Evolutionary conservation across 2,113 vertebrate genomes (phyloP), one percentile per base, ranked within the genome.

Genomic region (Hippocampus barbouri): DNA sequence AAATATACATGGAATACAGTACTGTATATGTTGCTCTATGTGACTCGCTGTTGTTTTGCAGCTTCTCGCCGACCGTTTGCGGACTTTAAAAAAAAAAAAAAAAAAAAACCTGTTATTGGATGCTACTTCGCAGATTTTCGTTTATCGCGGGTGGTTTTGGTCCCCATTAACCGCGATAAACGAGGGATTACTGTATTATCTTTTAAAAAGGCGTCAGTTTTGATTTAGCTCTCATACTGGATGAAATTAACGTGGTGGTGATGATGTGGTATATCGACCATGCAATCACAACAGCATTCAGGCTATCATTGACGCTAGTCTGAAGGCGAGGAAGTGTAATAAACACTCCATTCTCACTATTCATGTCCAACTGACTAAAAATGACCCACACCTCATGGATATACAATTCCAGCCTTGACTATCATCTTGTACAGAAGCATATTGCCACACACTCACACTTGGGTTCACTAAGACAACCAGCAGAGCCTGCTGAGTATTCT

Each of bases 401-500:
- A 41, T 40, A 85, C 70, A 79, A 41, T 77, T 82, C 62, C 79
- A 56, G 73, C 56, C 71, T 73, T 66, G 67, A 73, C 74, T 70
- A 77, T 75, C 70, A 66, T 81, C 72, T 74, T 76, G 77, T 84
- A 71, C 79, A 78, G 75, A 80, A 63, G 65, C 80, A 68, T 71
- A 83, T 81, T 75, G 75, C 71, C 82, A 87, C 83, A 83, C 85
- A 82, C 77, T 81, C 78, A 78, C 80, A 81, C 78, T 83, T 85
- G 77, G 82, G 77, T 83, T 91, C 88, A 81, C 89, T 91, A 88
- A 91, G 91, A 92, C 90, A 92, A 91, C 91, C 81, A 69, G 79
- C 85, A 73, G 77, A 78, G 90, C 89, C 84, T 90, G 87, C 87
- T 87, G 86, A 87, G 84, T 84, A 89, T 82, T 87, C 83, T 85